Conservation (phyloP, 2,113 vertebrate genomes). For the Mungos mungo region DNA sequence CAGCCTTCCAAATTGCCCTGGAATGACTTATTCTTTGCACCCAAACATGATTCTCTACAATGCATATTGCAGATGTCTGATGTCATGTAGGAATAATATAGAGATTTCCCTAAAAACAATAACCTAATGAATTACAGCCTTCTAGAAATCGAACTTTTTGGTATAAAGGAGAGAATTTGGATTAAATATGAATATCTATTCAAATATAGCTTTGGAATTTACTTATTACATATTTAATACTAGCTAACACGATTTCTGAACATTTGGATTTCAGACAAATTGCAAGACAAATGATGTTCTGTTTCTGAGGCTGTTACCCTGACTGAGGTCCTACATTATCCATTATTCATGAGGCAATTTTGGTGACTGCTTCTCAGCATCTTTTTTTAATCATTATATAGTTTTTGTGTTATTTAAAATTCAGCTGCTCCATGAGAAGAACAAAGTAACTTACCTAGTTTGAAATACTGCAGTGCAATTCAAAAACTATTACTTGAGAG, state of each 20-base stretch:
- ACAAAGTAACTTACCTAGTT: background rate
- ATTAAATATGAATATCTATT: background rate
- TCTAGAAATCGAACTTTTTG: background rate
- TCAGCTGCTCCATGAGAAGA: background rate
- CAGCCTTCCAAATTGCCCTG: background rate
- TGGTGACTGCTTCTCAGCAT: background rate
- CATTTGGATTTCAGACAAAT: background rate
- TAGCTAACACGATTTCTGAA: background rate
- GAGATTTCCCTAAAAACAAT: background rate
- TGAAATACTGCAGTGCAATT: background rate
- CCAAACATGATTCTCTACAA: background rate
- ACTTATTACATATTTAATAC: background rate
- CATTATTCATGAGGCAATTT: background rate
- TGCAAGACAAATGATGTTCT: background rate
- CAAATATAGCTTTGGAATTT: slow-evolving; percentile 11
- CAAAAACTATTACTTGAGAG: background rate
- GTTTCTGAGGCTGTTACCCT: background rate
- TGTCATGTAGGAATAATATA: background rate
- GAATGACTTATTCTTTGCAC: background rate
- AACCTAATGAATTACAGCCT: background rate
- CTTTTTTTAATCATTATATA: background rate
- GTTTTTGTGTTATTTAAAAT: slow-evolving; percentile 1
- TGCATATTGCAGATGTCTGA: background rate
- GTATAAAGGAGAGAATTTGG: background rate
- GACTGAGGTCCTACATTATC: background rate